Conservation (phyloP, 2,113 vertebrate genomes). For the Perca flavescens region DNA sequence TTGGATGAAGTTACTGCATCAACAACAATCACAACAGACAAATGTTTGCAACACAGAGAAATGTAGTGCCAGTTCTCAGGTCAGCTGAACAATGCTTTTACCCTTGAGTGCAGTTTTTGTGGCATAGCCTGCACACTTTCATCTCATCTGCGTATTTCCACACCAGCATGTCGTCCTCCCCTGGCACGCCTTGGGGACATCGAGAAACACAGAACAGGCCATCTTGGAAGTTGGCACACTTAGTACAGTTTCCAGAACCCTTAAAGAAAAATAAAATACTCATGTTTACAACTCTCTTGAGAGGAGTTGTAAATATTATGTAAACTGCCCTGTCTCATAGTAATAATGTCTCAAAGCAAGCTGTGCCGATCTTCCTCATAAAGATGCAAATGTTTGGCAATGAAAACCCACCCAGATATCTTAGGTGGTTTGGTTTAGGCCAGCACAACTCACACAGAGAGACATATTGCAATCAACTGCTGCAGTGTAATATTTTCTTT, state of each 20-base stretch:
- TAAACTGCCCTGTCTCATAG: constrained; percentile 32
- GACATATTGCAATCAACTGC: constrained; percentile 8
- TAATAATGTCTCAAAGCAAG: constrained; percentile 41
- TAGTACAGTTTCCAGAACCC: constrained; percentile 89
- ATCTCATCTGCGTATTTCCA: constrained; percentile 91
- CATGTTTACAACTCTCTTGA: constrained; percentile 42
- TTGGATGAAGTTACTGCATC: constrained; percentile 18
- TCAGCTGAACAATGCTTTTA: constrained; percentile 74
- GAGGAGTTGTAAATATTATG: constrained; percentile 41
- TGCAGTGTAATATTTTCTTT: constrained; percentile 14
- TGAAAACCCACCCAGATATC: constrained; percentile 1
- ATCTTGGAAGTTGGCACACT: constrained; percentile 91
- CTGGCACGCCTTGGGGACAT: constrained; percentile 90
- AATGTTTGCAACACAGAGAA: constrained; percentile 37
- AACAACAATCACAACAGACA: constrained; percentile 22
- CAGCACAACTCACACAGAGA: not conserved
- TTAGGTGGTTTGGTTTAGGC: constrained; percentile 18
- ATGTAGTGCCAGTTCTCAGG: constrained; percentile 8
- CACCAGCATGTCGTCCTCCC: constrained; percentile 88
- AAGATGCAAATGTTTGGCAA: constrained; percentile 35
- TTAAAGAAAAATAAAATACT: constrained; percentile 71
- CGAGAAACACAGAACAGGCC: constrained; percentile 91
- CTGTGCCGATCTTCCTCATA: constrained; percentile 7
- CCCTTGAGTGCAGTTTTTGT: constrained; percentile 93
- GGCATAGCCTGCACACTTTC: constrained; percentile 91